Conservation (phyloP, 2,797 vertebrate species). For the Nyctalus aviator region DNA sequence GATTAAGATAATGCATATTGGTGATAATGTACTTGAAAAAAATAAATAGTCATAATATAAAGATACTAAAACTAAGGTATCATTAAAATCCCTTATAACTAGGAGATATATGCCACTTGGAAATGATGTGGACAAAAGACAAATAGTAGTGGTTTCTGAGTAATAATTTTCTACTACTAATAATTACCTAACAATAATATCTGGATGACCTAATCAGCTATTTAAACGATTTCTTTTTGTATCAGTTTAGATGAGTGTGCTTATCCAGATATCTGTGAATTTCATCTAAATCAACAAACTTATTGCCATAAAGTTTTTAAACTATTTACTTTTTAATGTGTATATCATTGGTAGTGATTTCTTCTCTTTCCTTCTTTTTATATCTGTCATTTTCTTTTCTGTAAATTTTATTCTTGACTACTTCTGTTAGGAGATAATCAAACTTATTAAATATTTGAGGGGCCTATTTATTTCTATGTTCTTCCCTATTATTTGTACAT, state of each 20-base stretch:
- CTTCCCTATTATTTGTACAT: neutral
- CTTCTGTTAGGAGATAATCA: neutral
- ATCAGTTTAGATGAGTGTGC: neutral
- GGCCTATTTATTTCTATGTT: neutral
- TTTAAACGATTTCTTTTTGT: neutral
- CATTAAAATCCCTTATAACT: neutral
- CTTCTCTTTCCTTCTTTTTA: neutral
- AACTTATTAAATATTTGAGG: neutral
- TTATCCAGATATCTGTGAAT: neutral
- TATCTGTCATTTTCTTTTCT: neutral
- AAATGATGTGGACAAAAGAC: neutral
- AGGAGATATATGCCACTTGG: neutral
- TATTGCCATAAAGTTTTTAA: neutral
- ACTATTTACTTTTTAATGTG: neutral
- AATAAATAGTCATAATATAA: neutral
- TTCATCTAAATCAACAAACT: constrained; percentile 27
- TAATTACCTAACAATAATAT: neutral
- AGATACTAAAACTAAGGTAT: neutral
- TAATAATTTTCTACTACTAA: neutral
- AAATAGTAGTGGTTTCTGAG: neutral
- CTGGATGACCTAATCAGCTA: neutral
- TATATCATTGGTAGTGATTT: neutral
- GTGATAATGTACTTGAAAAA: neutral
- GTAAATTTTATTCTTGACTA: neutral
- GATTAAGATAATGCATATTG: neutral